Base-by-base conservation (phyloP, 2,113 vertebrate genomes). In the Crypturellus undulatus region DNA sequence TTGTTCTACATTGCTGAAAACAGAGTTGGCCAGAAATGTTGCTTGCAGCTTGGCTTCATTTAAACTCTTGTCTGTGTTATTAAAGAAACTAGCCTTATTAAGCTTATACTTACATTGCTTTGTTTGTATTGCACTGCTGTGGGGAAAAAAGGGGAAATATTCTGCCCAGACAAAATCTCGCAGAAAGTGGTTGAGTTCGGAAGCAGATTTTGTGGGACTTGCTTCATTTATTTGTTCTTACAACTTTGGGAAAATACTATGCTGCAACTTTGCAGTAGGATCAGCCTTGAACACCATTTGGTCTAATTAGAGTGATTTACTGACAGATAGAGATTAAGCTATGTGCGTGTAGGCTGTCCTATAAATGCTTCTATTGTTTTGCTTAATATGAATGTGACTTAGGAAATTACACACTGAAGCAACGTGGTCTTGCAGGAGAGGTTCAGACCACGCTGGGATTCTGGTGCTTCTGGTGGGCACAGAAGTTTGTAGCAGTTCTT, bases 401-500 rank as follows among this genome's bases (percentile, higher is more conserved):
- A 93, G 85, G 87, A 92, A 94, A 95, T 38, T 75, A 85, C 82
- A 81, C 64, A 90, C 86, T 68, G 90, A 78, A 80, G 93, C 94
- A 94, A 68, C 58, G 7, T 9, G 0, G 94, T 93, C 90, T 93
- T 72, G 56, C 60, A 93, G 73, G 79, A 78, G 88, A 88, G 94
- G 93, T 94, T 79, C 92, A 95, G 65, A 80, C 42, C 79, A 40
- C 83, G 92, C 92, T 96, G 95, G 75, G 92, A 84, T 93, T 85
- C 90, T 95, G 92, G 90, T 87, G 36, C 87, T 92, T 84, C 79
- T 71, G 62, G 87, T 5, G 18, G 90, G 87, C 88, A 54, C 85
- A 81, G 77, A 91, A 93, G 93, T 90, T 96, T 96, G 92, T 93
- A 84, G 76, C 85, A 88, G 92, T 95, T 95, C 72, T 97, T 86